phyloP scores from a whole-genome alignment of 2,888 invertebrate genomes.

The Pecten maximus region DNA sequence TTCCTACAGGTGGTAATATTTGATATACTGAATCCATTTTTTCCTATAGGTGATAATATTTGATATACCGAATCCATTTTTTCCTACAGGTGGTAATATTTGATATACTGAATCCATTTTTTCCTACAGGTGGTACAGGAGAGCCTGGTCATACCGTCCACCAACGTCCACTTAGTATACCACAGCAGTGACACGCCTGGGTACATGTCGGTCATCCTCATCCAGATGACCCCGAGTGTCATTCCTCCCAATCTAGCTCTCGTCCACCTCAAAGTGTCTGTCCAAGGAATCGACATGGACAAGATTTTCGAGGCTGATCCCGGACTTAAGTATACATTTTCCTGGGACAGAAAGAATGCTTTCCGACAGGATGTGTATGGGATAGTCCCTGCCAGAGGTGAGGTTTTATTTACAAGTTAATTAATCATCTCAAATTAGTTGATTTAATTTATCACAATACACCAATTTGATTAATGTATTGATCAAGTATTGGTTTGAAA shows the following conservation, averaged over 20 bases:
- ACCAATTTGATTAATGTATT: too few species aligned
- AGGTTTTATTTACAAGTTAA: constrained; percentile 76
- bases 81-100: background rate
- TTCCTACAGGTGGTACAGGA: constrained; percentile 94
- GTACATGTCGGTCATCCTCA: constrained; percentile 94
- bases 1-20: too few species aligned
- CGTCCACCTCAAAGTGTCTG: constrained; percentile 94
- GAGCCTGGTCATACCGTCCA: constrained; percentile 96
- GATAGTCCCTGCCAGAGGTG: constrained; percentile 95
- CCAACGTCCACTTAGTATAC: constrained; percentile 95
- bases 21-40: too few species aligned
- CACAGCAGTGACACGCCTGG: constrained; percentile 97
- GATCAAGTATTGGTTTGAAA: too few species aligned
- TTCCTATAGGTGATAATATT: too few species aligned
- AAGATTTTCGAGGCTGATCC: constrained; percentile 98
- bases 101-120: constrained; percentile 28
- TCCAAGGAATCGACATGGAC: constrained; percentile 95
- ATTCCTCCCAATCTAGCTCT: constrained; percentile 77
- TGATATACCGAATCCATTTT: too few species aligned
- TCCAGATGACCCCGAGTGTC: constrained; percentile 80
- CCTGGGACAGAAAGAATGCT: constrained; percentile 98
- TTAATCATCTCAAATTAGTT: background rate
- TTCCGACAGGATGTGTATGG: constrained; percentile 99
- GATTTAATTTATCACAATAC: background rate
- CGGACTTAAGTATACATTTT: constrained; percentile 96